Evolutionary conservation across 1,140 invertebrate genomes (phyloP).

Genomic region (Pachyrhynchus sulphureomaculatus): DNA sequence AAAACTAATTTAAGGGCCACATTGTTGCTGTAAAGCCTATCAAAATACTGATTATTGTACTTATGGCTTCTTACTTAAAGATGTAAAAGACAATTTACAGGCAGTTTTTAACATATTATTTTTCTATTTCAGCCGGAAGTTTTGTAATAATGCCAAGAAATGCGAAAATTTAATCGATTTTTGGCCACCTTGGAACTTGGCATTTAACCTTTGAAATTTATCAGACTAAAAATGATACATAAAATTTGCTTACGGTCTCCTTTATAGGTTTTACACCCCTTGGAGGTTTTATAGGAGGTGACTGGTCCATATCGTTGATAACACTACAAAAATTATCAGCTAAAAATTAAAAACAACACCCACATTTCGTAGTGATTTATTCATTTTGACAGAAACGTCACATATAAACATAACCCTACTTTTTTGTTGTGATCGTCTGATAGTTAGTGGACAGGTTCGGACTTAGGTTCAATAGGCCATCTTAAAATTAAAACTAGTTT

Average conservation of each 20-base stretch:
- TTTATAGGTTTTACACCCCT: constrained; percentile 77
- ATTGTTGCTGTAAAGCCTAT: too few relatives aligned
- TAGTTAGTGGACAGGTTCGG: too few relatives aligned
- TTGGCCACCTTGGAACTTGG: neutral
- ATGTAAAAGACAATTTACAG: too few relatives aligned
- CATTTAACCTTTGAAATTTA: neutral
- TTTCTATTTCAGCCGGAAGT: too few relatives aligned
- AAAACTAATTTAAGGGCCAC: too few relatives aligned
- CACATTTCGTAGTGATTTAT: constrained; percentile 15
- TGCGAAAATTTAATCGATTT: constrained; percentile 6
- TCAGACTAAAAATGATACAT: neutral
- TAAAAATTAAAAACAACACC: constrained; percentile 25
- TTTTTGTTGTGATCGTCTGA: constrained; percentile 17
- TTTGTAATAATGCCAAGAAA: too few relatives aligned
- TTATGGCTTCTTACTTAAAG: too few relatives aligned
- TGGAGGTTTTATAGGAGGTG: constrained; percentile 75
- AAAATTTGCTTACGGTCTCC: constrained; percentile 67
- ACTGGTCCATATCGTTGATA: constrained; percentile 35
- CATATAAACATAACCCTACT: constrained; percentile 13
- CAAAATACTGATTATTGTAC: too few relatives aligned
- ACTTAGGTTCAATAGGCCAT: too few relatives aligned
- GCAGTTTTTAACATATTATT: too few relatives aligned
- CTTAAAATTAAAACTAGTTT: too few relatives aligned
- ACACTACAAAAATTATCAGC: neutral
- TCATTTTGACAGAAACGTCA: constrained; percentile 6